These are phyloP conservation scores for Dolichallabes microphthalmus DNA, from an alignment of 2,113 vertebrate genomes.

Conservation along the genomic window DNA sequence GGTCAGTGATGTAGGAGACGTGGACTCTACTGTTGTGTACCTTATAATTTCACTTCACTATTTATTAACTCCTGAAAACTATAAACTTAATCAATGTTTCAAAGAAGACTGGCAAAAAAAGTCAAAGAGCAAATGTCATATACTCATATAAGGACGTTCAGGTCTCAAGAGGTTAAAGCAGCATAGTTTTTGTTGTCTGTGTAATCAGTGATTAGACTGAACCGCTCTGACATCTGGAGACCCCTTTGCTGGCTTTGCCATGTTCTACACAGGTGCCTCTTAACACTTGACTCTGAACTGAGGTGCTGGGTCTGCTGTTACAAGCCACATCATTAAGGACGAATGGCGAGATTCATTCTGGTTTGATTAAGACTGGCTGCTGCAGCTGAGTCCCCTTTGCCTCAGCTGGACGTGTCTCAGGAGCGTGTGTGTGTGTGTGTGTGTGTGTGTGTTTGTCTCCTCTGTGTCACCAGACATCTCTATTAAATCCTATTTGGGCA, in stretches of 20 bases:
- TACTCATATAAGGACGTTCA: too few species aligned
- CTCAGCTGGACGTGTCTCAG: constrained; percentile 38
- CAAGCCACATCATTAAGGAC: constrained; percentile 45
- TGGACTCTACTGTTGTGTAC: too few species aligned
- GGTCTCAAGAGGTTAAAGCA: background rate
- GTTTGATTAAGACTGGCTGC: constrained; percentile 51
- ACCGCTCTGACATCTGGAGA: constrained; percentile 38
- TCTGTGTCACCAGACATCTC: constrained; percentile 60
- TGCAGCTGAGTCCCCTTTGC: constrained; percentile 49
- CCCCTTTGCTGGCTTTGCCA: background rate
- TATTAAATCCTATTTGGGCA: constrained; percentile 67
- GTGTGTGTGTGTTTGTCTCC: constrained; percentile 37
- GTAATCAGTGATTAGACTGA: constrained; percentile 10
- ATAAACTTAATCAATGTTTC: too few species aligned
- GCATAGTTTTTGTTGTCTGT: background rate
- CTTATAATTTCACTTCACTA: too few species aligned
- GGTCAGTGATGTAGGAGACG: background rate
- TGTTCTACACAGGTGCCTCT: constrained; percentile 52
- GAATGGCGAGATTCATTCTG: constrained; percentile 36
- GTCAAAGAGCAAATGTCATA: too few species aligned
- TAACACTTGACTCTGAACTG: constrained; percentile 47
- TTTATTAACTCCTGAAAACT: too few species aligned
- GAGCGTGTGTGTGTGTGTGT: constrained; percentile 37
- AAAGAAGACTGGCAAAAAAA: too few species aligned
- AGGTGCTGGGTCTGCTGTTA: constrained; percentile 42